These are phyloP conservation scores for Drosophila jambulina DNA, from an alignment of 1,140 invertebrate genomes.

Conservation along the genomic window DNA sequence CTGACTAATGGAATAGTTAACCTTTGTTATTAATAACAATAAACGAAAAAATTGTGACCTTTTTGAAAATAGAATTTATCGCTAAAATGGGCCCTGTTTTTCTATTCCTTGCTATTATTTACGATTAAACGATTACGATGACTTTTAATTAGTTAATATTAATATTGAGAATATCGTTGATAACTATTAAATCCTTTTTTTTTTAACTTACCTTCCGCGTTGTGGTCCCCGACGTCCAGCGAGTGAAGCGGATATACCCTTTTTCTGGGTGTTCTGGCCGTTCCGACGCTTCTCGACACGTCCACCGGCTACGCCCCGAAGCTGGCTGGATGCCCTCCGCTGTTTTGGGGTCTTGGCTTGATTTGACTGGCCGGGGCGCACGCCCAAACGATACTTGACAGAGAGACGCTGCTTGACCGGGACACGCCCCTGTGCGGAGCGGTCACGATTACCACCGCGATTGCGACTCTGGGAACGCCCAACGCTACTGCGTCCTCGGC, in stretches of 20 bases:
- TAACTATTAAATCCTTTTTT: not conserved
- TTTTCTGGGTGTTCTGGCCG: constrained; percentile 33
- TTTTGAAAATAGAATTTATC: not conserved
- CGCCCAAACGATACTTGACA: constrained; percentile 74
- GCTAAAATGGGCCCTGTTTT: not conserved
- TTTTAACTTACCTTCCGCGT: constrained; percentile 65
- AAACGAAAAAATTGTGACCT: not conserved
- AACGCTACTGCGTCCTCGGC: constrained; percentile 20
- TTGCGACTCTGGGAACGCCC: constrained; percentile 16
- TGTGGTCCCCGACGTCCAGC: constrained; percentile 54
- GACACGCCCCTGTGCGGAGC: constrained; percentile 13
- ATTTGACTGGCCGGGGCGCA: constrained; percentile 56
- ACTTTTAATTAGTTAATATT: not conserved
- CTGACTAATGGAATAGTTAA: too few species aligned
- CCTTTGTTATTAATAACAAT: not conserved
- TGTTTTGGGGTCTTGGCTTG: constrained; percentile 22
- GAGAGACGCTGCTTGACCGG: constrained; percentile 60
- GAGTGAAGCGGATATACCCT: constrained; percentile 39
- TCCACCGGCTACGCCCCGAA: constrained; percentile 69
- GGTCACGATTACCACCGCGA: constrained; percentile 24
- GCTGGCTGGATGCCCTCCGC: constrained; percentile 51
- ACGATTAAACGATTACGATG: not conserved
- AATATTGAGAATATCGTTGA: not conserved
- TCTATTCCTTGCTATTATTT: not conserved
- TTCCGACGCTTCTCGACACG: constrained; percentile 75